Conservation (phyloP, 2,888 invertebrate genomes). For the Barypeithes pellucidus region DNA sequence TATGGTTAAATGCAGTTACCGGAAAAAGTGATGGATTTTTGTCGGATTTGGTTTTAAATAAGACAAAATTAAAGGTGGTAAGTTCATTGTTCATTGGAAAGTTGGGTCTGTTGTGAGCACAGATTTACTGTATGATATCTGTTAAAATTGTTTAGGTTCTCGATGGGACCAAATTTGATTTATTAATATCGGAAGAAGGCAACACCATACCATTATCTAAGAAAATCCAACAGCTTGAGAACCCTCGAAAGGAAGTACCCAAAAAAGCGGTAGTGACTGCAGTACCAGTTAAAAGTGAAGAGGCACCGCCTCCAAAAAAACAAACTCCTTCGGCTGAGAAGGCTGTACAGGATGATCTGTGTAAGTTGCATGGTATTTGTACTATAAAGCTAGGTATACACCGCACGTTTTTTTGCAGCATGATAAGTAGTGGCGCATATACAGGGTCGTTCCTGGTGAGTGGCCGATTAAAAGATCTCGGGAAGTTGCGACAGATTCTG, state of each 20-base stretch:
- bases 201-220: slow-evolving; percentile 1
- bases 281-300: neutral
- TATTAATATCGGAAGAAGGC: slow-evolving; percentile 46
- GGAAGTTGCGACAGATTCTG: too few relatives aligned
- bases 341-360: neutral
- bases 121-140: too few relatives aligned
- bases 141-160: too few relatives aligned
- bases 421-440: too few relatives aligned
- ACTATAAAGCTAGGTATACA: too few relatives aligned
- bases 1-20: slow-evolving; percentile 46
- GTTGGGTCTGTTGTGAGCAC: too few relatives aligned
- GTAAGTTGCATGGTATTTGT: neutral
- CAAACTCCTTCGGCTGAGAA: neutral
- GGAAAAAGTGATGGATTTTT: slow-evolving; percentile 46
- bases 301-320: neutral
- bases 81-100: too few relatives aligned
- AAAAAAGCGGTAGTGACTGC: neutral
- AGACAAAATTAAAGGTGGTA: slow-evolving; percentile 56
- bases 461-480: too few relatives aligned
- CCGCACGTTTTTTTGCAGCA: too few relatives aligned
- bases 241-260: neutral
- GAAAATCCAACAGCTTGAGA: slow-evolving; percentile 22
- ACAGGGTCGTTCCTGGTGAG: too few relatives aligned
- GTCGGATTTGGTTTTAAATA: slow-evolving; percentile 50
- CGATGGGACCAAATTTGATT: slow-evolving; percentile 52